A percentile compares a stretch with the other conserved stretches of the same genome.
phyloP scores from a whole-genome alignment of 2,113 vertebrate species.

The Nanger granti region DNA sequence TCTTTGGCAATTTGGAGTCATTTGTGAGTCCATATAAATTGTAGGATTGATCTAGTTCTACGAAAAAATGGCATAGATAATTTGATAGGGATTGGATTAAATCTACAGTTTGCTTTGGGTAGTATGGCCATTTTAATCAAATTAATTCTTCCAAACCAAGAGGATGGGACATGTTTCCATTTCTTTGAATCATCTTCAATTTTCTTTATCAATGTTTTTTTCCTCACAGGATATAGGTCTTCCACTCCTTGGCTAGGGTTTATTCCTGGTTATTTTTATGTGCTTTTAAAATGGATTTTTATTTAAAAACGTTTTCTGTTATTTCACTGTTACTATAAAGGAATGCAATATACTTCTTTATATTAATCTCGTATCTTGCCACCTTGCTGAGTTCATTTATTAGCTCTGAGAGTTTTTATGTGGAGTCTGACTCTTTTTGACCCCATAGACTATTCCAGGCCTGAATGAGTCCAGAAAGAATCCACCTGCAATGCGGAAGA shows the following conservation, averaged over 20 bases:
- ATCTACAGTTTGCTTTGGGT: neutral
- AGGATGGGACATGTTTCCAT: neutral
- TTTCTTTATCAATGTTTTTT: neutral
- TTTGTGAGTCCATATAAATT: neutral
- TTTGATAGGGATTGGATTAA: neutral
- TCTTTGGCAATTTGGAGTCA: neutral
- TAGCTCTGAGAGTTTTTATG: neutral
- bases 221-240: neutral
- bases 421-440: neutral
- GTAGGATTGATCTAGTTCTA: neutral
- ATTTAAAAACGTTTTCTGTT: neutral
- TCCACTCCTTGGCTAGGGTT: neutral
- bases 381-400: neutral
- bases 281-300: neutral
- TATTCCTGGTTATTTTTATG: neutral
- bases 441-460: neutral
- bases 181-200: neutral
- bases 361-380: neutral
- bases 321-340: neutral
- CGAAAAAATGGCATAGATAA: neutral
- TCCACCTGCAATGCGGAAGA: accelerated
- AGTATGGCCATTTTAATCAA: neutral
- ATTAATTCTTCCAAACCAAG: neutral
- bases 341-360: neutral
- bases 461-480: neutral